These are phyloP conservation scores for Galendromus occidentalis DNA, from an alignment of 1,140 invertebrate genomes.

Conservation along the genomic window DNA sequence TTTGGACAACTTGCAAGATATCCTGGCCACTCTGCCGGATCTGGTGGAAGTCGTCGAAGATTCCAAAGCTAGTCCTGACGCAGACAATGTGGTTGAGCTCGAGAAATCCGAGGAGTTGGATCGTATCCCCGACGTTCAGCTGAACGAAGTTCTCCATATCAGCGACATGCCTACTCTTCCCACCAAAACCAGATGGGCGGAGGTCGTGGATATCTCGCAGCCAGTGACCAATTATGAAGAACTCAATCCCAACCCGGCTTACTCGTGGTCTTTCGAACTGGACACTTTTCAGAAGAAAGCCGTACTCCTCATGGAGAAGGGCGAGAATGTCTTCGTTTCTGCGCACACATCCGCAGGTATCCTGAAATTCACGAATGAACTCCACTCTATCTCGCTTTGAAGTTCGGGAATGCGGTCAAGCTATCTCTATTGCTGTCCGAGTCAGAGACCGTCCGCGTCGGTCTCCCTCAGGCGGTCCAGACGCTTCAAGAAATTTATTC, in stretches of 20 bases:
- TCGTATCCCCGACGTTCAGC: neutral
- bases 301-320: constrained; percentile 75
- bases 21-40: constrained; percentile 24
- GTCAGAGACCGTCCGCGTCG: no score
- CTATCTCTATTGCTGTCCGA: no score
- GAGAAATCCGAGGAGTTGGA: neutral
- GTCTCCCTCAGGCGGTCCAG: no score
- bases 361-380: no score
- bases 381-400: no score
- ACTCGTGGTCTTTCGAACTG: constrained; percentile 72
- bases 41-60: constrained; percentile 14
- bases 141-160: neutral
- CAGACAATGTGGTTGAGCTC: constrained; percentile 5
- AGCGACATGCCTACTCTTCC: neutral
- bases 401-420: no score
- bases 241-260: constrained; percentile 60
- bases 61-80: neutral
- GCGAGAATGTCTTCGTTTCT: constrained; percentile 89
- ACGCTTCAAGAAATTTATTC: no score
- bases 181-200: constrained; percentile 52
- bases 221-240: constrained; percentile 62
- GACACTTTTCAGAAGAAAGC: constrained; percentile 94
- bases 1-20: constrained; percentile 22
- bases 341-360: constrained; percentile 91
- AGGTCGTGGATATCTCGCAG: constrained; percentile 53